phyloP scores from a whole-genome alignment of 1,140 invertebrate species.

The Drosophila lacteicornis region DNA sequence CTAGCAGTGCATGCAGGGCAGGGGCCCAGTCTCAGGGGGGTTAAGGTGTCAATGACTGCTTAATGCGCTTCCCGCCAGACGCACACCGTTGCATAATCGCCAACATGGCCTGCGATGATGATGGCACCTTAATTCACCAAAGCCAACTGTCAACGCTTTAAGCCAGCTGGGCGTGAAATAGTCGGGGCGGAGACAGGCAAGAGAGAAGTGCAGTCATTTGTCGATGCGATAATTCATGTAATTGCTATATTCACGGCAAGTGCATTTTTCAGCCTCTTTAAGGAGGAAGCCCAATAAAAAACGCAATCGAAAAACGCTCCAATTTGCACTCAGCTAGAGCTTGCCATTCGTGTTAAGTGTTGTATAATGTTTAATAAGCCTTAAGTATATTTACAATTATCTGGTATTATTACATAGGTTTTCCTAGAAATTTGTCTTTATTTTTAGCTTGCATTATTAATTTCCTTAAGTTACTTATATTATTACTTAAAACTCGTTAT shows the following conservation, averaged over 20 bases:
- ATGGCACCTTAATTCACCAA: conserved; percentile 37
- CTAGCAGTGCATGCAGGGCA: neutral
- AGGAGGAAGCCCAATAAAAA: conserved; percentile 20
- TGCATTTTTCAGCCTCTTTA: conserved; percentile 23
- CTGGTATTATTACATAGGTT: neutral
- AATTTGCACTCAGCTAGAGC: conserved; percentile 16
- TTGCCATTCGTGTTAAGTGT: neutral
- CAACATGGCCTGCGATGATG: conserved; percentile 17
- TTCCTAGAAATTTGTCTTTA: neutral
- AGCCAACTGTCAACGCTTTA: conserved; percentile 44
- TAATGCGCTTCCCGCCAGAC: conserved; percentile 48
- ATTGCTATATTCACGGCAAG: conserved; percentile 42
- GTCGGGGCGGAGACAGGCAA: neutral
- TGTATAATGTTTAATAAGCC: conserved; percentile 6
- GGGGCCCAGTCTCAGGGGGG: neutral
- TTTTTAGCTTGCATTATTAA: neutral
- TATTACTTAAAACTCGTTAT: neutral
- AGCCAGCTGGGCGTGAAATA: conserved; percentile 19
- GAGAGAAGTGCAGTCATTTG: conserved; percentile 14
- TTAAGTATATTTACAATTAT: conserved; percentile 4
- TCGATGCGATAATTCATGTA: conserved; percentile 56
- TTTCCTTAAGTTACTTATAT: too few relatives aligned
- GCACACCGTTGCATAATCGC: conserved; percentile 37
- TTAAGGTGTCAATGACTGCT: conserved; percentile 63
- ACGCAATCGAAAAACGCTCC: conserved; percentile 23